Base-by-base conservation (phyloP, 2,888 invertebrate species). In the Girardia tigrina region DNA sequence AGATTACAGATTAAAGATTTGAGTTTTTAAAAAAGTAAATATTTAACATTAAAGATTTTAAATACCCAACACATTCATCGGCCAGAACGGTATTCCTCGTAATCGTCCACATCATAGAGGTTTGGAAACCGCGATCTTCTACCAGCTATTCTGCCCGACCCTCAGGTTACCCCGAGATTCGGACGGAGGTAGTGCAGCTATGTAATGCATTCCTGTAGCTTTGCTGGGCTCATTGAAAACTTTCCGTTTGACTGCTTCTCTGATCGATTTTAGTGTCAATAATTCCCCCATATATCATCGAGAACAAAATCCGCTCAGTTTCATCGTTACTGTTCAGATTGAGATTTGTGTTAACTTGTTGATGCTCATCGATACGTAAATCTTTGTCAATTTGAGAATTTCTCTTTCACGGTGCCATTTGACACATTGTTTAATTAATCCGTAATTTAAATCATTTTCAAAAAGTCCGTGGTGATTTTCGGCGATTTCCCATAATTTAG, bases 361-460 rank as follows among this genome's bases (percentile, higher is more conserved):
- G 4, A 56, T 20, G 23, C 56, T 56, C 20, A 56, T n/a, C 4
- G 56, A 56, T 20, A 56, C 56, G n/a, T 56, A 56, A 16, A 56
- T 56, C 56, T 56, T 56, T 56, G 56, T 56, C 56, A 56, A n/a
- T 56, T 56, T 56, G 23, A 56, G 56, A 56, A 56, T 56, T n/a
- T 56, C 56, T n/a, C 56, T 56, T 56, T 56, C 56, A 6, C 56
- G n/a, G 56, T 56, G 56, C 56, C 56, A 56, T 56, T 56, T 56
- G 56, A 56, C 20, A 16, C 56, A 56, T 56, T 56, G 56, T n/a
- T 56, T 56, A 23, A 56, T 16, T n/a, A 56, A 23, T 4, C 56
- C 56, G 56, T 56, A 56, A 56, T 56, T 56, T 6, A 56, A 23
- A 56, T 56, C 56, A 56, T 56, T 56, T n/a, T 56, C 56, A 56